A percentile compares a stretch with the other conserved stretches of the same genome.
These are phyloP conservation scores for Labeo rohita DNA, from an alignment of 2,113 vertebrate species.

Conservation along the genomic window DNA sequence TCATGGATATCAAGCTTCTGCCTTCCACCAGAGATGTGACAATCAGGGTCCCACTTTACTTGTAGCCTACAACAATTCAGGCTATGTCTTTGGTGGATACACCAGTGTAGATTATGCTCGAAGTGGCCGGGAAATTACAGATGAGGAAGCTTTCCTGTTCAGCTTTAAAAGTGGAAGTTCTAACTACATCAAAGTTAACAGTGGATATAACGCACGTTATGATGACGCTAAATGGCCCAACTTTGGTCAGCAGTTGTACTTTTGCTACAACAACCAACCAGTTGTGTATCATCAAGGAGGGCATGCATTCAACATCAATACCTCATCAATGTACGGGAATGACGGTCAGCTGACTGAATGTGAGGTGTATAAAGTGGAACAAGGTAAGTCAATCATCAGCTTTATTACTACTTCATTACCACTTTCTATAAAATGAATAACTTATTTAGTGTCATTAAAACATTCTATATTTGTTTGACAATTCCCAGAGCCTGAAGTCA, in stretches of 20 bases:
- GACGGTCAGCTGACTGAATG: slow-evolving; percentile 58
- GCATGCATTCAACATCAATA: slow-evolving; percentile 49
- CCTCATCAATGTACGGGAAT: slow-evolving; percentile 53
- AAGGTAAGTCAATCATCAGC: slow-evolving; percentile 22
- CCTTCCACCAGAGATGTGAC: no score
- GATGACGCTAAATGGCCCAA: slow-evolving; percentile 44
- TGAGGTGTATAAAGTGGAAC: slow-evolving; percentile 63
- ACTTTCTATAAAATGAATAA: not conserved
- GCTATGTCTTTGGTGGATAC: no score
- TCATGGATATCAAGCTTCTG: no score
- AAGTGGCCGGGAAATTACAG: slow-evolving; percentile 36
- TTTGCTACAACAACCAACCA: slow-evolving; percentile 29
- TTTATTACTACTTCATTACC: not conserved
- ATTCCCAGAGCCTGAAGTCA: slow-evolving; percentile 30
- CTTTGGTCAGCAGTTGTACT: slow-evolving; percentile 57
- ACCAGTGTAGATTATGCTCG: slow-evolving; percentile 28
- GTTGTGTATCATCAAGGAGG: not conserved
- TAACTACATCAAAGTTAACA: not conserved
- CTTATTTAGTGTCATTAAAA: not conserved
- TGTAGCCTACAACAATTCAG: no score
- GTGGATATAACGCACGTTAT: not conserved
- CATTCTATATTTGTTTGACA: no score
- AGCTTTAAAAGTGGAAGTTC: slow-evolving; percentile 29
- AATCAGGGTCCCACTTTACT: no score
- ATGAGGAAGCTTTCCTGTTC: slow-evolving; percentile 70